These are phyloP conservation scores for Synergus japonicus DNA, from an alignment of 2,888 invertebrate species.

Conservation along the genomic window DNA sequence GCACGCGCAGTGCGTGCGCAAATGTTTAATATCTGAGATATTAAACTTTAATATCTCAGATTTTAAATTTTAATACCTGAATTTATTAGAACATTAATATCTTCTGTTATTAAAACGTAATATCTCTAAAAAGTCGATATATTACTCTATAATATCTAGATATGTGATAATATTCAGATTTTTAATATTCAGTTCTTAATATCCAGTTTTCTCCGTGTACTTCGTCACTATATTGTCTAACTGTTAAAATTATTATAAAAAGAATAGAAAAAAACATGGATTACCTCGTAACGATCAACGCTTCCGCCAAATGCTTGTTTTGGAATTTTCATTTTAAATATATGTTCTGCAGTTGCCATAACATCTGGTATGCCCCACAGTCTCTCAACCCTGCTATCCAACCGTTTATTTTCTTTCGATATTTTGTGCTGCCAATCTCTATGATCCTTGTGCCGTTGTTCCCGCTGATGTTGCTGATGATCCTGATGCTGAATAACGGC, in stretches of 20 bases:
- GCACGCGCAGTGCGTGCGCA: no score
- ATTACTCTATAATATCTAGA: no score
- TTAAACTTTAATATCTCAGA: no score
- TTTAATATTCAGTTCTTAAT: no score
- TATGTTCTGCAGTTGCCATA: constrained; percentile 80
- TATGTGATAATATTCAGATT: no score
- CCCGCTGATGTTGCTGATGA: constrained; percentile 45
- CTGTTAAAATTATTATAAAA: background rate
- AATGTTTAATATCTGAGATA: no score
- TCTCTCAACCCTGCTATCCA: constrained; percentile 65
- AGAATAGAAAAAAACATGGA: constrained; percentile 26
- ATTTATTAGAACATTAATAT: no score
- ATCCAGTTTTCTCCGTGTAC: no score
- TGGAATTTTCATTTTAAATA: constrained; percentile 86
- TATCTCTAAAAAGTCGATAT: no score
- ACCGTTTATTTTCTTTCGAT: constrained; percentile 37
- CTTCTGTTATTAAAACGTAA: no score
- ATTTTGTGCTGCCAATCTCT: constrained; percentile 17
- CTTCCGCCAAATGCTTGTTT: constrained; percentile 85
- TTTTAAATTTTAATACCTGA: no score
- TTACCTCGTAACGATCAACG: constrained; percentile 85
- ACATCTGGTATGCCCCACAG: constrained; percentile 81
- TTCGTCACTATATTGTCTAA: background rate
- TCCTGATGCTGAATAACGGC: constrained; percentile 50
- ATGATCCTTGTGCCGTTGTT: constrained; percentile 44